A percentile compares a stretch with the other conserved stretches of the same genome.
These are phyloP conservation scores for Porites australiensis DNA, from an alignment of 64 coral and sea anemone genomes.

Conservation along the genomic window DNA sequence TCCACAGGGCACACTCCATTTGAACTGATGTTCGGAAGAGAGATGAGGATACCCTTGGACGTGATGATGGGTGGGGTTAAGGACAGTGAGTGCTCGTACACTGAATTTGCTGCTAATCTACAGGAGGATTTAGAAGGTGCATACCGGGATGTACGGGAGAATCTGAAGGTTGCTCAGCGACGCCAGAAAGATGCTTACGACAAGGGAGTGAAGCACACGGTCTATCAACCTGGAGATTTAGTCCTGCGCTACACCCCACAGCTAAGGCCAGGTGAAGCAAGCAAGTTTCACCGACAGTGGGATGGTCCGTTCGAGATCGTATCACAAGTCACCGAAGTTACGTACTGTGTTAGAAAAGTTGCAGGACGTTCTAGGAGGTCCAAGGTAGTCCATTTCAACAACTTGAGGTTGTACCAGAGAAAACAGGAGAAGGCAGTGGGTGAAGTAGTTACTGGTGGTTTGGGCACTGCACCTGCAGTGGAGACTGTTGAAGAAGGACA, in stretches of 20 bases:
- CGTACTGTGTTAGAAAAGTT: constrained; percentile 38
- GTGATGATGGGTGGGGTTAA: constrained; percentile 34
- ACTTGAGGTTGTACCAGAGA: constrained; percentile 25
- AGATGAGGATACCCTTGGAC: constrained; percentile 60
- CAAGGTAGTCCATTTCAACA: constrained; percentile 37
- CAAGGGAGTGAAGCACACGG: constrained; percentile 46
- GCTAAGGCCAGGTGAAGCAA: constrained; percentile 43
- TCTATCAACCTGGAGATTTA: constrained; percentile 49
- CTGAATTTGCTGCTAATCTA: constrained; percentile 20
- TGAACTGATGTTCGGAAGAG: constrained; percentile 47
- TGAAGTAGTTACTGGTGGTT: background rate
- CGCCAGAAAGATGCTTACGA: too few species aligned
- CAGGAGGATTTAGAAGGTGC: constrained; percentile 10
- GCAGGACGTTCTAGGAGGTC: constrained; percentile 4
- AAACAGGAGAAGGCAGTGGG: background rate
- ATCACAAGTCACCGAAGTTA: constrained; percentile 56
- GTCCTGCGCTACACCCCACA: constrained; percentile 41
- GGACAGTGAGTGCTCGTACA: background rate
- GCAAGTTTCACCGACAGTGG: constrained; percentile 35
- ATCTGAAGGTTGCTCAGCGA: constrained; percentile 39
- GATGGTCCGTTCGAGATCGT: constrained; percentile 50
- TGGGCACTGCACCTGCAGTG: background rate
- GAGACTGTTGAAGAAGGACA: background rate
- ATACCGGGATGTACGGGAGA: constrained; percentile 42
- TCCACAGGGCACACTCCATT: constrained; percentile 48